Conservation (phyloP, 2,888 invertebrate genomes). For the Danaus chrysippus region DNA sequence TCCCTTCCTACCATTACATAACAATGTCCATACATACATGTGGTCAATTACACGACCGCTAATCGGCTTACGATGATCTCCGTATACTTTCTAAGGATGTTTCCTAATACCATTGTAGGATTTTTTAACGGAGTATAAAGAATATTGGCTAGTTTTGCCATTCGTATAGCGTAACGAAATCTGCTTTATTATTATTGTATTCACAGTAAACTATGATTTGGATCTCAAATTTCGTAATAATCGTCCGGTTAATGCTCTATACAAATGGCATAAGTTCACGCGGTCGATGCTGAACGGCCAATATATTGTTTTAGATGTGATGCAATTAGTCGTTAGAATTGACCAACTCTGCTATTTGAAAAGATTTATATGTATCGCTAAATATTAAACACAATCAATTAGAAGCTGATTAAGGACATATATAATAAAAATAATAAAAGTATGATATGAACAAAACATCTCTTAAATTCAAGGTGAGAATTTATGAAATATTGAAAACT, state of each 20-base stretch:
- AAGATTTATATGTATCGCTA: too few relatives aligned
- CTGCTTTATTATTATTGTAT: too few relatives aligned
- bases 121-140: background rate
- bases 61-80: slow-evolving; percentile 5
- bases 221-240: too few relatives aligned
- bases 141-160: background rate
- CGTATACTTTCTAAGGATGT: background rate
- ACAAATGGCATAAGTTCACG: slow-evolving; percentile 1
- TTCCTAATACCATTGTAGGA: slow-evolving; percentile 1
- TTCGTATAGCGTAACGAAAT: too few relatives aligned
- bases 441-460: too few relatives aligned
- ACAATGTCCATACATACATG: slow-evolving; percentile 7
- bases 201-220: too few relatives aligned
- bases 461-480: too few relatives aligned
- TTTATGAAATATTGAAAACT: too few relatives aligned
- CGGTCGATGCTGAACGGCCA: background rate
- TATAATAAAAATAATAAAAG: too few relatives aligned
- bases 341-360: background rate
- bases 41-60: slow-evolving; percentile 12
- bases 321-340: background rate
- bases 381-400: too few relatives aligned
- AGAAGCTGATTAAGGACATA: too few relatives aligned
- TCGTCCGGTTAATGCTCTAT: background rate
- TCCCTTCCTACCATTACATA: slow-evolving; percentile 16
- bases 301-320: background rate